Evolutionary conservation across 1,140 invertebrate species (phyloP), one percentile per base, ranked within the genome.

Genomic region (Coptotermes formosanus): DNA sequence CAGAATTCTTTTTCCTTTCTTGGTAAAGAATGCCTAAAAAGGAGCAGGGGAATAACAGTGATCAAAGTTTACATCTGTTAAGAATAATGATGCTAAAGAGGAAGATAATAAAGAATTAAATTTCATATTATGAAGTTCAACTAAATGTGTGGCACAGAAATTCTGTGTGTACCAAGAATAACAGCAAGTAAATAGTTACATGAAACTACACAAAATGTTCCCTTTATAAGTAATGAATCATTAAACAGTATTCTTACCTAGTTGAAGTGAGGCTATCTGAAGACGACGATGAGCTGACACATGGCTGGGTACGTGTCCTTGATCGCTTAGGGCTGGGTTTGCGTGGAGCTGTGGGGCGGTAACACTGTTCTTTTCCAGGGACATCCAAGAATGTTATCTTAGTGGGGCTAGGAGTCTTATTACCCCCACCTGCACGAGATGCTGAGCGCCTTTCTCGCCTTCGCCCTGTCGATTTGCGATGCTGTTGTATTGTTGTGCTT

Each of bases 261-360:
- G 88, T 87, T 16, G 89, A 89, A 64, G 87, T 89, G 14, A 90
- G 86, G 82, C 89, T 90, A 75, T 90, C 89, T 14, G 88, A 88
- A 14, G 89, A 90, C 8, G 89, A 90, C 2, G 89, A 90, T 25
- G 89, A 88, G 14, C 88, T 89, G 69, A 87, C 45, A 21, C 84
- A 84, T 38, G 87, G 86, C 32, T 87, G 87, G 8, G 86, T 86
- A 59, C 88, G 83, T 2, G 88, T 87, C 43, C 89, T 87, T 21
- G 52, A 44, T n/a, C 89, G 85, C 69, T 89, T 89, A 11, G 89
- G 89, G 82, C 88, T 89, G 2, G 88, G 88, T 75, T 89, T 90
- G 81, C 64, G 81, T 32, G 88, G 85, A 25, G 86, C 81, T n/a
- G 85, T 59, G n/a, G 85, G 82, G 19, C 87, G 69, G 38, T 84